Evolutionary conservation across 2,888 invertebrate species (phyloP), one percentile per base, ranked within the genome.

Genomic region (Theretra japonica): DNA sequence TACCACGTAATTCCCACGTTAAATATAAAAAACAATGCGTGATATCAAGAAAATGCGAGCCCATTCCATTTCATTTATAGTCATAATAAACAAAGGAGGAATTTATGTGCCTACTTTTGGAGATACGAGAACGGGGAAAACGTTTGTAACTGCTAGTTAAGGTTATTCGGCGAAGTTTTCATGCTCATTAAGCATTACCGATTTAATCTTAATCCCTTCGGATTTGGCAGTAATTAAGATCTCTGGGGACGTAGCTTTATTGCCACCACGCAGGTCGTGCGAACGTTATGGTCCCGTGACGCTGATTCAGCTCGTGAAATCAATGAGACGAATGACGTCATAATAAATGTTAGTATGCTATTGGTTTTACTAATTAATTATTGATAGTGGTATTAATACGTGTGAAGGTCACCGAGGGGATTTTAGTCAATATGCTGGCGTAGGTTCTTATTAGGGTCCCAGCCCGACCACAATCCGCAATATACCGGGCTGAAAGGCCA

Each of bases 151-250:
- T 19, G 21, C 21, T 21, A 62, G 21, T 21, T 33, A 30, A n/a
- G 33, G 33, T 41, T 62, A 62, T 65, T 48, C 23, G 41, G 23
- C 11, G 8, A 33, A 23, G 41, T 23, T 65, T 65, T 33, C 62
- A 23, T 65, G 23, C 65, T 23, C 48, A 60, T 60, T 60, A 60
- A n/a, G 17, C 60, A n/a, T n/a, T 48, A 48, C 23, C 48, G 65
- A 65, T 65, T 23, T 65, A 23, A 65, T 21, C 23, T 48, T 65
- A 65, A 65, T 48, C 41, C 48, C 1, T 23, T 65, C 33, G 21
- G 5, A 15, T 65, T 62, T 28, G 48, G 21, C 65, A 65, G 41
- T 25, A 41, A 65, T 41, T 65, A 48, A 48, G 48, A 23, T 48
- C 65, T 65, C 21, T 41, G 23, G 48, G 33, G 21, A 33, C 21